These are phyloP conservation scores for Alouatta palliata DNA, from an alignment of 2,113 vertebrate species.

Conservation along the genomic window DNA sequence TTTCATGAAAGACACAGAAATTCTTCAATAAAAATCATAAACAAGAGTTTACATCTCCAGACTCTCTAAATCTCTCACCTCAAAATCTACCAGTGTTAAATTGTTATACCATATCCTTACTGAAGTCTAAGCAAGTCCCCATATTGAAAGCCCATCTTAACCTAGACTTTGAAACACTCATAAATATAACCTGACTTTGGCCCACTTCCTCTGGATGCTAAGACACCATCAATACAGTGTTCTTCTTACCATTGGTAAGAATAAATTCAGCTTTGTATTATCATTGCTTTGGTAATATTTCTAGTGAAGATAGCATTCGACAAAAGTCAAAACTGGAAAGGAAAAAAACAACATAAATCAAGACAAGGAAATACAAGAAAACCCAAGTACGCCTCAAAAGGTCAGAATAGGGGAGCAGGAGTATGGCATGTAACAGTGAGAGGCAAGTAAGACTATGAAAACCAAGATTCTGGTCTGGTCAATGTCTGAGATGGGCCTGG, in stretches of 20 bases:
- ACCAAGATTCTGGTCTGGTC: background rate
- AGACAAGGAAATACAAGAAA: background rate
- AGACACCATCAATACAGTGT: background rate
- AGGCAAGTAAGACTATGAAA: background rate
- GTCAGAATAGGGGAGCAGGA: background rate
- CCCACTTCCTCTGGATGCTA: background rate
- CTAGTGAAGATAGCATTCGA: background rate
- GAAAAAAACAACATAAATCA: background rate
- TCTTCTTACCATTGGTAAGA: background rate
- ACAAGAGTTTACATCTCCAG: background rate
- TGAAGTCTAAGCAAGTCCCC: background rate
- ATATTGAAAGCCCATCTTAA: background rate
- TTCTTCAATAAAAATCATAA: background rate
- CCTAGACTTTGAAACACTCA: background rate
- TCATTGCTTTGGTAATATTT: background rate
- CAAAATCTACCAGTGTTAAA: slow-evolving; percentile 29
- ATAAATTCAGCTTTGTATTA: background rate
- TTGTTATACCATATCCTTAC: background rate
- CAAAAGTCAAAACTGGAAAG: background rate
- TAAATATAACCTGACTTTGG: background rate
- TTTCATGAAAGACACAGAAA: slow-evolving; percentile 13
- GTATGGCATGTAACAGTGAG: background rate
- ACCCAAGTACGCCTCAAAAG: background rate
- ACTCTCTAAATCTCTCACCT: background rate
- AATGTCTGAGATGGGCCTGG: background rate